A percentile compares a stretch with the other conserved stretches of the same genome.
phyloP scores from a whole-genome alignment of 2,888 invertebrate genomes.

The Bellardia pandia region DNA sequence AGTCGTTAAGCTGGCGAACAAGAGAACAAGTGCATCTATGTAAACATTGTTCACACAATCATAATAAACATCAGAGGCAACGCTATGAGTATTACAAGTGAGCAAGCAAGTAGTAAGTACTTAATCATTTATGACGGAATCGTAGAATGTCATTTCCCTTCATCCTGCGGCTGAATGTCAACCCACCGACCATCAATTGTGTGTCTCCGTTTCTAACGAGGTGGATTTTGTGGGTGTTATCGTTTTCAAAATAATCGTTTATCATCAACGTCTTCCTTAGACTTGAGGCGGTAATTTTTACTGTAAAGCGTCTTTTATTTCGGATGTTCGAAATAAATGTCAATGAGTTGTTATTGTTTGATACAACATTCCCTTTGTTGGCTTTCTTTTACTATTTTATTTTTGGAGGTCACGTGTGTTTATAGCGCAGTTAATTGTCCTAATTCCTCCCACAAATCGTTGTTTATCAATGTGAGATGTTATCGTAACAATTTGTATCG shows the following conservation, averaged over 20 bases:
- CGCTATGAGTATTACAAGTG: neutral
- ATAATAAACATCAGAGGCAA: slow-evolving; percentile 20
- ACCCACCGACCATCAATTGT: slow-evolving; percentile 34
- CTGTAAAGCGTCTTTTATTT: slow-evolving; percentile 53
- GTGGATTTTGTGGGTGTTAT: slow-evolving; percentile 69
- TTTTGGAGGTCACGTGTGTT: slow-evolving; percentile 64
- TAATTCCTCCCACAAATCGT: slow-evolving; percentile 63
- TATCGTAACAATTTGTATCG: slow-evolving; percentile 64
- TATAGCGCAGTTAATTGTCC: slow-evolving; percentile 71
- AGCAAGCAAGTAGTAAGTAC: slow-evolving; percentile 7
- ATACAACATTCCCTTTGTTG: slow-evolving; percentile 21
- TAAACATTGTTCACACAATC: slow-evolving; percentile 53
- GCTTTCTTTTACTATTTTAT: neutral
- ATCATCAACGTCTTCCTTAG: slow-evolving; percentile 56
- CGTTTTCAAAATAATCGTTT: slow-evolving; percentile 61
- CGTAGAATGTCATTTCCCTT: slow-evolving; percentile 56
- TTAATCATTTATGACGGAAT: slow-evolving; percentile 24
- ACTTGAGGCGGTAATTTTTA: slow-evolving; percentile 63
- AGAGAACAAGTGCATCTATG: slow-evolving; percentile 70
- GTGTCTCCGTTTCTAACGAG: slow-evolving; percentile 45
- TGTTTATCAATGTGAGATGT: slow-evolving; percentile 47
- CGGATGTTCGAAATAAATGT: slow-evolving; percentile 70
- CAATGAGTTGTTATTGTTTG: slow-evolving; percentile 64
- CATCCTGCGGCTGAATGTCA: slow-evolving; percentile 62
- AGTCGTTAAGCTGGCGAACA: slow-evolving; percentile 17